Evolutionary conservation across 2,888 invertebrate species (phyloP).

Genomic region (Craniophora ligustri): DNA sequence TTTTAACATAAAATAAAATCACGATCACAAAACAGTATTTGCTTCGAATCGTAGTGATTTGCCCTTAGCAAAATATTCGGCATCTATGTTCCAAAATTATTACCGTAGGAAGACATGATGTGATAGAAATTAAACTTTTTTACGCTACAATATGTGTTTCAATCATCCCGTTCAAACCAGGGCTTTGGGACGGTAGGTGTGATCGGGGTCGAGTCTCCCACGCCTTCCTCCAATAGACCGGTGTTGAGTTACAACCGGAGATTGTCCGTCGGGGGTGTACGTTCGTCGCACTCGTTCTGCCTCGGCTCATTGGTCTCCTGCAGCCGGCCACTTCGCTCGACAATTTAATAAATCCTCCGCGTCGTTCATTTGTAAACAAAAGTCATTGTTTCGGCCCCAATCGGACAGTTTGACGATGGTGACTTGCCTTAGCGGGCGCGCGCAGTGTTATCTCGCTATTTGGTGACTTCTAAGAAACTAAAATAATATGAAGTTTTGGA

Average conservation of each 20-base stretch:
- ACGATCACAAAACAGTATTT: constrained; percentile 50
- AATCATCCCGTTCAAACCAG: constrained; percentile 51
- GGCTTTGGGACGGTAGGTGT: constrained; percentile 47
- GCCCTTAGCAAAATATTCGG: constrained; percentile 79
- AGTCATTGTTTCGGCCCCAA: constrained; percentile 84
- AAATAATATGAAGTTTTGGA: constrained; percentile 83
- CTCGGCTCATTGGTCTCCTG: constrained; percentile 74
- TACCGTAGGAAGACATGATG: constrained; percentile 85
- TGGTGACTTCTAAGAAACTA: constrained; percentile 58
- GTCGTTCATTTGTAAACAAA: constrained; percentile 85
- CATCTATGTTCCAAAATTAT: constrained; percentile 84
- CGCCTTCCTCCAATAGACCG: constrained; percentile 75
- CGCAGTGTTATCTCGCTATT: constrained; percentile 66
- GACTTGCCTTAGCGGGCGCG: constrained; percentile 77
- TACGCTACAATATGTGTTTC: constrained; percentile 76
- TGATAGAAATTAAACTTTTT: constrained; percentile 88
- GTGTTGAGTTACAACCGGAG: constrained; percentile 56
- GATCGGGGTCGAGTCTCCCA: constrained; percentile 76
- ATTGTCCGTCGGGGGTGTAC: constrained; percentile 70
- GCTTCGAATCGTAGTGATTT: constrained; percentile 82
- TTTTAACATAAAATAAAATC: neutral
- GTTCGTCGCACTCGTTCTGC: constrained; percentile 75
- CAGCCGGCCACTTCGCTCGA: constrained; percentile 72
- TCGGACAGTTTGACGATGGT: constrained; percentile 82
- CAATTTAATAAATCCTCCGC: constrained; percentile 83